A percentile compares a stretch with the other conserved stretches of the same genome.
These are phyloP conservation scores for Pseudobourletiella spinata DNA, from an alignment of 1,140 invertebrate species.

Conservation along the genomic window DNA sequence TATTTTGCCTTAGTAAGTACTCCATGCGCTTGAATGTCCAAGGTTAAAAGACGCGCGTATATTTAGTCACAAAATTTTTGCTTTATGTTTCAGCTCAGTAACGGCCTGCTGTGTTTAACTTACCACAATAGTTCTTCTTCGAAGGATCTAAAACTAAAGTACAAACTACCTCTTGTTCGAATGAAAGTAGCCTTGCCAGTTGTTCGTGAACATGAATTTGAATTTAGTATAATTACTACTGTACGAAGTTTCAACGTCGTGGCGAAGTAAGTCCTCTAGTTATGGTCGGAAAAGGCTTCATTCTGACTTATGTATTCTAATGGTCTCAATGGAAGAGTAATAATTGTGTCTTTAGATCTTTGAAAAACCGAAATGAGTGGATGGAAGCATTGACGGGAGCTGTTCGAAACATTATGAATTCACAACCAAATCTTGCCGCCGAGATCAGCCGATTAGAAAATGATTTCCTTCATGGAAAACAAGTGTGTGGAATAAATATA, in stretches of 20 bases:
- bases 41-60: too few relatives aligned
- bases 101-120: conserved; percentile 58
- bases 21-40: too few relatives aligned
- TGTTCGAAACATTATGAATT: conserved; percentile 51
- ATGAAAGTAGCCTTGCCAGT: conserved; percentile 50
- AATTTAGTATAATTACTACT: conserved; percentile 53
- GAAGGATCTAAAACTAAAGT: conserved; percentile 48
- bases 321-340: too few relatives aligned
- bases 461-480: conserved; percentile 32
- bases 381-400: conserved; percentile 52
- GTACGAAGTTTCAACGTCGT: conserved; percentile 59
- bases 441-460: conserved; percentile 40
- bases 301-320: too few relatives aligned
- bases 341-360: too few relatives aligned
- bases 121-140: conserved; percentile 43
- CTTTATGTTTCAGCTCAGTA: conserved; percentile 60
- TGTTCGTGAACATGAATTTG: conserved; percentile 48
- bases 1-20: conserved; percentile 58
- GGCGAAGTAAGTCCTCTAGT: conserved; percentile 46
- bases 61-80: too few relatives aligned
- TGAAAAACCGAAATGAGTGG: conserved; percentile 53
- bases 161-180: conserved; percentile 52
- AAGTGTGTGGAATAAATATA: conserved; percentile 29
- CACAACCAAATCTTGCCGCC: too few relatives aligned
- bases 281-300: background rate